phyloP scores from a whole-genome alignment of 2,113 vertebrate genomes.

The Bungarus multicinctus region DNA sequence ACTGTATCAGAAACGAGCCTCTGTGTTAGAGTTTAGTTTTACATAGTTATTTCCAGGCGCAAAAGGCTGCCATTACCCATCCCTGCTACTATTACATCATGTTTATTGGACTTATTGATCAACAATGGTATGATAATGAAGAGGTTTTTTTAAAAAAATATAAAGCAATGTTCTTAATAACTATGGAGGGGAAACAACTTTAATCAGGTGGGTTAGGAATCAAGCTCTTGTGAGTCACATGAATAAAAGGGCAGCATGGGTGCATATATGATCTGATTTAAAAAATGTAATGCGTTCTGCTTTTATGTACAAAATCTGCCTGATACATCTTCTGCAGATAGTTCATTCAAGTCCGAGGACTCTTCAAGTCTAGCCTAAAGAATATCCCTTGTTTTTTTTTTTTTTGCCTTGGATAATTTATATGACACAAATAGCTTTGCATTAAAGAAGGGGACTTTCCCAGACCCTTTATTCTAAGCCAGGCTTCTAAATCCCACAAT shows the following conservation, averaged over 20 bases:
- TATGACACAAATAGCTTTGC: conserved; percentile 33
- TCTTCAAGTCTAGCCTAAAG: conserved; percentile 46
- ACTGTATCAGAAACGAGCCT: neutral
- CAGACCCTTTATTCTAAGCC: neutral
- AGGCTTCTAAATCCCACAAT: conserved; percentile 15
- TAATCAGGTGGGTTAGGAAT: conserved; percentile 46
- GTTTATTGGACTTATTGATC: neutral
- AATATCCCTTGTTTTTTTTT: conserved; percentile 3
- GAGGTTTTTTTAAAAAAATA: neutral
- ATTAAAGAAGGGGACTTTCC: conserved; percentile 18
- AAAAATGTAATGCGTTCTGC: conserved; percentile 41
- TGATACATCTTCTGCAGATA: conserved; percentile 21
- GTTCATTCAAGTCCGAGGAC: neutral
- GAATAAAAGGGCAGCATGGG: conserved; percentile 45
- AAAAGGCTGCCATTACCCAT: neutral
- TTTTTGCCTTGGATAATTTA: conserved; percentile 43
- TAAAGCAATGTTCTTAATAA: conserved; percentile 23
- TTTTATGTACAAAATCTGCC: conserved; percentile 53
- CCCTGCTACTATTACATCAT: neutral
- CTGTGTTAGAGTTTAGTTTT: neutral
- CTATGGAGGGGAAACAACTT: neutral
- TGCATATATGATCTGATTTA: conserved; percentile 43
- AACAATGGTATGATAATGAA: neutral
- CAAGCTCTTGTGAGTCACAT: conserved; percentile 40
- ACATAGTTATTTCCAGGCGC: neutral